Percentiles rank a stretch among this genome's conserved stretches.
Conservation (phyloP, 2,888 invertebrate genomes). For the Protodeltote pygarga region DNA sequence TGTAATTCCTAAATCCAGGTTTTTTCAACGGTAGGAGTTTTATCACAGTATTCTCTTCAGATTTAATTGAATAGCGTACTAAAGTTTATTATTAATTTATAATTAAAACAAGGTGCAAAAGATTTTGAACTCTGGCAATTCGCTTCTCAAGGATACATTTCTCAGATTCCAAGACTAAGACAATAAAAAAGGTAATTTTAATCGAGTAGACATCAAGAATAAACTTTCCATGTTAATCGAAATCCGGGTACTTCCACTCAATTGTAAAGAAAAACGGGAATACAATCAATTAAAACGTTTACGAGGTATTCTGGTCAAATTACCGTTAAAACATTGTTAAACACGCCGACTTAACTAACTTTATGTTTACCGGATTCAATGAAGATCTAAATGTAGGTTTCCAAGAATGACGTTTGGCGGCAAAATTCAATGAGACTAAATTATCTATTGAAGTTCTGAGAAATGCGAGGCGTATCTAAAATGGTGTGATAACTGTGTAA, state of each 20-base stretch:
- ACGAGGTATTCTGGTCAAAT: conserved; percentile 3
- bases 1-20: too few relatives aligned
- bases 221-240: conserved; percentile 3
- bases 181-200: not conserved
- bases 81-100: too few relatives aligned
- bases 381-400: conserved; percentile 9
- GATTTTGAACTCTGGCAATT: too few relatives aligned
- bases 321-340: conserved; percentile 5
- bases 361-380: conserved; percentile 1
- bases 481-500: conserved; percentile 2
- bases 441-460: conserved; percentile 32
- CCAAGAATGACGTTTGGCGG: conserved; percentile 15
- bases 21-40: too few relatives aligned
- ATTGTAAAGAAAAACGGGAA: not conserved
- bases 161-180: conserved; percentile 1
- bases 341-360: not conserved
- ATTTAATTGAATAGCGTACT: too few relatives aligned
- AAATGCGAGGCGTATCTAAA: conserved; percentile 17
- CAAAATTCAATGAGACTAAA: conserved; percentile 25
- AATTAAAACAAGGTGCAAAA: too few relatives aligned
- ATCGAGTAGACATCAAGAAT: conserved; percentile 1
- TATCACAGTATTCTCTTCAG: too few relatives aligned
- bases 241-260: conserved; percentile 11
- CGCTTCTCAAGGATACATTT: too few relatives aligned
- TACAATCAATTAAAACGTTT: not conserved